Percentiles rank a stretch among this genome's conserved stretches.
phyloP scores from a whole-genome alignment of 1,140 invertebrate genomes.

The Trichomalopsis sarcophagae region DNA sequence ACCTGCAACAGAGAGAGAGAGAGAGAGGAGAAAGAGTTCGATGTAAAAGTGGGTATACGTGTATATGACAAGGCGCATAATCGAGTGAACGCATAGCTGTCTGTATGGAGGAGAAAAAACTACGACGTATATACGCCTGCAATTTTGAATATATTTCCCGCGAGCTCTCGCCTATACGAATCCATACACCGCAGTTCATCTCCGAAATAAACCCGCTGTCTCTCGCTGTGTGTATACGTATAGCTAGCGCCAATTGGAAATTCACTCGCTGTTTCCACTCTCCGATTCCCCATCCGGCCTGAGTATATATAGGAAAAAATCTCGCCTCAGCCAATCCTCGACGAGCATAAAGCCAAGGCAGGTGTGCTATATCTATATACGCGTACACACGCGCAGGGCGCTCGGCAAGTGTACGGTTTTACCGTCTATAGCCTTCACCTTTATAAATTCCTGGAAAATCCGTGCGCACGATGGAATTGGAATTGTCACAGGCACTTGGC shows the following conservation, averaged over 20 bases:
- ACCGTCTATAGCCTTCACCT: constrained; percentile 1
- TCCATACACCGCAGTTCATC: background rate
- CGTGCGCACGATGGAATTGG: constrained; percentile 16
- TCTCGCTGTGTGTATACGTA: background rate
- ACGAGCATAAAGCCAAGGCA: background rate
- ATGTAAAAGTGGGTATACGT: background rate
- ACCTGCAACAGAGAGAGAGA: background rate
- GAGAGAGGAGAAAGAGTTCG: background rate
- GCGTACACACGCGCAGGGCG: background rate
- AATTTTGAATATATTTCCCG: background rate
- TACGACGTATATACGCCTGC: background rate
- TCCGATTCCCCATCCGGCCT: background rate
- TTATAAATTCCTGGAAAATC: constrained; percentile 34
- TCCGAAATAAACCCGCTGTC: background rate
- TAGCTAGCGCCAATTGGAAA: background rate
- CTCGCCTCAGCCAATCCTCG: background rate
- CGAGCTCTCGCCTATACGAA: background rate
- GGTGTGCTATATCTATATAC: too few relatives aligned
- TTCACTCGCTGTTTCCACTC: background rate
- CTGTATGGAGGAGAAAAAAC: background rate
- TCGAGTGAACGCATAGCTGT: background rate
- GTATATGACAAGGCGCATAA: background rate
- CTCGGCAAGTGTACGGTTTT: background rate
- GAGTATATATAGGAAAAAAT: background rate
- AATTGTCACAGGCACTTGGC: constrained; percentile 22